These are phyloP conservation scores for Megalonaias nervosa DNA, from an alignment of 1,140 invertebrate species.

Conservation along the genomic window DNA sequence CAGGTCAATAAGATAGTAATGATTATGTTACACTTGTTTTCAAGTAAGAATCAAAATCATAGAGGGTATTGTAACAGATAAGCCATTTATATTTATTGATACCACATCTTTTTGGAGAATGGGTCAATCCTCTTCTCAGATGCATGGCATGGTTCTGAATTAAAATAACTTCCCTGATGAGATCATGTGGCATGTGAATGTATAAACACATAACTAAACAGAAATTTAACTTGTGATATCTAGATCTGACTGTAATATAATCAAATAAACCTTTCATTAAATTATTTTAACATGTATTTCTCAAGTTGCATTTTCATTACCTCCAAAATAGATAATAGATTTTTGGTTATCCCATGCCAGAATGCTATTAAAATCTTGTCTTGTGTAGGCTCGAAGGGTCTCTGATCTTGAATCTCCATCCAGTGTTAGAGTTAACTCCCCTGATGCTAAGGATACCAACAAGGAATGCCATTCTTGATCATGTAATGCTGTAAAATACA, in stretches of 20 bases:
- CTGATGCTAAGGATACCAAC: conserved; percentile 84
- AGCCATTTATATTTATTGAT: no score
- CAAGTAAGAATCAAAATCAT: no score
- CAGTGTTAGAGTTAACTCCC: conserved; percentile 85
- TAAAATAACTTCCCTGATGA: not conserved
- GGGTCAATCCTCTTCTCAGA: no score
- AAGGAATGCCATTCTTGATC: conserved; percentile 92
- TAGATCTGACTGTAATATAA: conserved; percentile 1
- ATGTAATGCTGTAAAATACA: conserved; percentile 77
- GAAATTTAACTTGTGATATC: not conserved
- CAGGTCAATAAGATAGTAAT: no score
- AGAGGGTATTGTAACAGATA: no score
- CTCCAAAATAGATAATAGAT: conserved; percentile 90
- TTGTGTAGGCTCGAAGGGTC: conserved; percentile 87
- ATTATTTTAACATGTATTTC: not conserved
- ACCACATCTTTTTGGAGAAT: no score
- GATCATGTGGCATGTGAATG: not conserved
- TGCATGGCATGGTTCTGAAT: not conserved
- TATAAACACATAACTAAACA: not conserved
- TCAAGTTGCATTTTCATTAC: conserved; percentile 63
- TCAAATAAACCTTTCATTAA: not conserved
- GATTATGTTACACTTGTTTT: no score
- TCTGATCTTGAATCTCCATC: conserved; percentile 83
- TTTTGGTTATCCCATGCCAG: conserved; percentile 35
- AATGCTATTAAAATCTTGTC: conserved; percentile 83